Base-by-base conservation (phyloP, 37 sponge, comb jelly and placozoan genomes). In the Diacarnus erythraeanus region DNA sequence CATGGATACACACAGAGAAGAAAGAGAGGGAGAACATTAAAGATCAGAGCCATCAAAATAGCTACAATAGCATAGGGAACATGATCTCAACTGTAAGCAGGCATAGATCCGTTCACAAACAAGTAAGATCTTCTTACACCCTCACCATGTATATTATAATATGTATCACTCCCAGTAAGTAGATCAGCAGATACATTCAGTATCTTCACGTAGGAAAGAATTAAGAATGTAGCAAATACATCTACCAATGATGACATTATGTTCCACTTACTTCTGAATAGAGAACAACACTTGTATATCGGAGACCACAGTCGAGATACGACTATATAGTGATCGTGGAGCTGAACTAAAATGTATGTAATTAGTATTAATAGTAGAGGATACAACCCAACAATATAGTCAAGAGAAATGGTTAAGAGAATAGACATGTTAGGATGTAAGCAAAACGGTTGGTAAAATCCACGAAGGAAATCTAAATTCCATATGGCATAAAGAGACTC, bases 391-490 rank as follows among this genome's bases (percentile, higher is more conserved):
- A 29, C 15, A 5, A 78, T 12, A 42, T 66, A 78, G 5, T 60
- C 35, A 5, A 78, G 43, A 6, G 51, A 22, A 41, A 40, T 10
- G 2, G 39, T 29, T 22, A n/a, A n/a, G n/a, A n/a, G n/a, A n/a
- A n/a, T n/a, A n/a, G n/a, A 42, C 51, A 78, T 18, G 21, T 60
- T 38, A 18, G 67, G 68, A 39, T 42, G 42, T 10, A 78, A 29
- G 38, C 79, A 78, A 63, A 78, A 78, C 10, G 79, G 79, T 15
- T 37, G 68, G 27, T 42, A 27, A 2, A 78, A 18, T 3, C 26
- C 18, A 36, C 68, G 64, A 39, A 78, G 64, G 23, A 78, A 78
- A 29, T 76, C 77, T 4, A 76, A n/a, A 25, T 76, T 76, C 77
- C 77, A 76, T 5, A 76, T 58, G 23, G 34, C 34, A 69, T 63